A percentile compares a stretch with the other conserved stretches of the same genome.
phyloP scores from a whole-genome alignment of 2,888 invertebrate genomes.

The Heliconius aoede region DNA sequence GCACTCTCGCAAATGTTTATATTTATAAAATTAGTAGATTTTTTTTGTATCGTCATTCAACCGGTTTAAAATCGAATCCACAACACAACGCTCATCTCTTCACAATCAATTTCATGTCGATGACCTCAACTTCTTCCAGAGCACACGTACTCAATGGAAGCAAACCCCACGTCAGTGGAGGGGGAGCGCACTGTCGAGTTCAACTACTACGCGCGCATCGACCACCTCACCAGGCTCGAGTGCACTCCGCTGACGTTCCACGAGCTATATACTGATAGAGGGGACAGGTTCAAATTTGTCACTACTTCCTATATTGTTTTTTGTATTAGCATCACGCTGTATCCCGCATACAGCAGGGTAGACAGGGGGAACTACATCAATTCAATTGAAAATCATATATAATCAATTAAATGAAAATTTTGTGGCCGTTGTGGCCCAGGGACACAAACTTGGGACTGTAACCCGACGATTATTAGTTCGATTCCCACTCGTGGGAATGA shows the following conservation, averaged over 20 bases:
- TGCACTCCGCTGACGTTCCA: constrained; percentile 79
- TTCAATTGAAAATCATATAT: too few relatives aligned
- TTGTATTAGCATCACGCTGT: too few relatives aligned
- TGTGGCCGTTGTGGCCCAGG: too few relatives aligned
- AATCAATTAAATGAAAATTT: too few relatives aligned
- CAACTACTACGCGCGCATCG: constrained; percentile 85
- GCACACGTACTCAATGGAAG: constrained; percentile 70
- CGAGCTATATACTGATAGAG: constrained; percentile 83
- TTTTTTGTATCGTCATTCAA: not conserved
- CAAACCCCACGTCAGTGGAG: constrained; percentile 64
- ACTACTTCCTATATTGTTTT: not conserved
- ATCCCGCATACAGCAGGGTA: too few relatives aligned
- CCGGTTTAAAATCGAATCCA: not conserved
- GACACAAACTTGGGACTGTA: too few relatives aligned
- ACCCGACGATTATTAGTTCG: too few relatives aligned
- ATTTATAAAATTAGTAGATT: too few relatives aligned
- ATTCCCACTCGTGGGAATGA: too few relatives aligned
- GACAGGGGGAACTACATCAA: too few relatives aligned
- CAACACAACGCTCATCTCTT: not conserved
- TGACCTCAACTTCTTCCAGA: constrained; percentile 53
- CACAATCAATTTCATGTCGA: not conserved
- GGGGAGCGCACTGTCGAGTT: constrained; percentile 69
- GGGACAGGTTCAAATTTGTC: constrained; percentile 73
- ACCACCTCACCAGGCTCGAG: constrained; percentile 86
- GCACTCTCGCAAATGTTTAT: too few relatives aligned